phyloP scores from a whole-genome alignment of 2,888 invertebrate species.

The Pheosia gnoma region DNA sequence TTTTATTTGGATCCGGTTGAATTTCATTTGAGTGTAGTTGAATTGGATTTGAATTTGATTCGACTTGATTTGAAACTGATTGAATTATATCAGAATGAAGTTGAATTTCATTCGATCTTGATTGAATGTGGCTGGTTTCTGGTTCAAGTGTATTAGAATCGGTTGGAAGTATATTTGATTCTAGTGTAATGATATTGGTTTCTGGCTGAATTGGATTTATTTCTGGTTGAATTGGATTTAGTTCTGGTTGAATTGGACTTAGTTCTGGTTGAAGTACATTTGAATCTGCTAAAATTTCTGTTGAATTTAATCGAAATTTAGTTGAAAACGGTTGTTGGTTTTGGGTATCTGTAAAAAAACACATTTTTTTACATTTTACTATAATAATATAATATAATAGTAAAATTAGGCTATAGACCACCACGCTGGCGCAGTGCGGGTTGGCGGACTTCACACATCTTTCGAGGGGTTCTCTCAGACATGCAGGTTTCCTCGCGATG shows the following conservation, averaged over 20 bases:
- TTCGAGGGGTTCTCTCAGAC: too few relatives aligned
- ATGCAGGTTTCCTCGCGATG: too few relatives aligned
- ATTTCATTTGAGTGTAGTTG: background rate
- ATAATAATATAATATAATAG: too few relatives aligned
- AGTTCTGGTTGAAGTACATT: background rate
- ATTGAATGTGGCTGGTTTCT: background rate
- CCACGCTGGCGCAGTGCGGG: too few relatives aligned
- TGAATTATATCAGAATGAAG: background rate
- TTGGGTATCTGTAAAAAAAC: too few relatives aligned
- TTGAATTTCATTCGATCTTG: background rate
- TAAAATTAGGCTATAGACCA: too few relatives aligned
- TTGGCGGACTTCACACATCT: too few relatives aligned
- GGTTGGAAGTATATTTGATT: background rate
- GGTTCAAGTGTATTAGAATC: background rate
- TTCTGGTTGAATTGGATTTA: background rate
- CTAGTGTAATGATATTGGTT: background rate
- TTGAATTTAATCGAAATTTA: too few relatives aligned
- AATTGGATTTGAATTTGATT: background rate
- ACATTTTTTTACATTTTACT: too few relatives aligned
- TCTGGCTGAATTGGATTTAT: background rate
- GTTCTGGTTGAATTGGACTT: background rate
- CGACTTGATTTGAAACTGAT: background rate
- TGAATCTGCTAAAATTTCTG: too few relatives aligned
- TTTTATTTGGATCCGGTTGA: background rate
- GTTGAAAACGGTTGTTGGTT: too few relatives aligned